Evolutionary conservation across 1,140 invertebrate species (phyloP), one percentile per base, ranked within the genome.

Genomic region (Samia ricini): DNA sequence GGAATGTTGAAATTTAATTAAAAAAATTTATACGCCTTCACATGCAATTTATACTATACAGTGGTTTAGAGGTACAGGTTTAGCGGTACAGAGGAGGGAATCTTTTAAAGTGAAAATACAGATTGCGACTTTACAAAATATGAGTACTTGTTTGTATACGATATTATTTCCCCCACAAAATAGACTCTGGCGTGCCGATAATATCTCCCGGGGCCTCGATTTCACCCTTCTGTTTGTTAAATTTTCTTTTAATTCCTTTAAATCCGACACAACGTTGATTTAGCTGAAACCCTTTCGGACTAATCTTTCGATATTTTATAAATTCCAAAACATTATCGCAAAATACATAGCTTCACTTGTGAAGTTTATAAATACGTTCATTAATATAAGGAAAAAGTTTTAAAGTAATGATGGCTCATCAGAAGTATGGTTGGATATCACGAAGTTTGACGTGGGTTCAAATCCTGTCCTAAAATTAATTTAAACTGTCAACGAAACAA

Each of bases 61-160:
- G 48, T 51, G 56, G 62, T 56, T 66, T 60, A 67, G 61, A 68
- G 63, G 67, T 61, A 65, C 60, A n/a, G 56, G 62, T 56, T 66
- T 60, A 67, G 61, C 65, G 63, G 67, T 61, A 65, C 60, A n/a
- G 60, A 61, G 58, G 10, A 68, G 24, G 58, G 60, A n/a, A 69
- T 65, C 64, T 66, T 58, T 68, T 67, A 67, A 71, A 72, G 70
- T 69, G 67, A 63, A 69, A 69, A 72, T 64, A 72, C 71, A 67
- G 71, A 72, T 72, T 69, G 71, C 62, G 64, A 66, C 58, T 71
- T 68, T 51, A 66, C 64, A 62, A 61, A 71, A 71, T 63, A 51
- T 60, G n/a, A n/a, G n/a, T n/a, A n/a, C n/a, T n/a, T n/a, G n/a
- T n/a, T n/a, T n/a, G 65, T 63, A 59, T 61, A 54, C 48, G 69